phyloP scores from a whole-genome alignment of 2,113 vertebrate species.

The Rissa tridactyla region DNA sequence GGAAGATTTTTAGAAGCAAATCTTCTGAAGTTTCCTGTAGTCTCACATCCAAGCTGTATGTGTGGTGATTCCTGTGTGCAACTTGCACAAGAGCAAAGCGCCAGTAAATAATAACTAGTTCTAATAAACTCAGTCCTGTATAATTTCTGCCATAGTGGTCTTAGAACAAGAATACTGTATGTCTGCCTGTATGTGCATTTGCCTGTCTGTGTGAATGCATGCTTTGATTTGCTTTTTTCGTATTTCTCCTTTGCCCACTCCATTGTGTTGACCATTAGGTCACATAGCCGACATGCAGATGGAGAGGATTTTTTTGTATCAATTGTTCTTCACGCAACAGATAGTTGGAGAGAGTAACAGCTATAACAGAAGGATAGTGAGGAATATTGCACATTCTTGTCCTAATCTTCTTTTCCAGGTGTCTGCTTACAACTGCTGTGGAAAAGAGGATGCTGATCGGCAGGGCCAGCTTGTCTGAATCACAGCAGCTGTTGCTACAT shows the following conservation, averaged over 20 bases:
- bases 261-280: background rate
- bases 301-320: background rate
- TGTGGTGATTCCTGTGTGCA: background rate
- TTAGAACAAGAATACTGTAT: background rate
- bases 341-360: background rate
- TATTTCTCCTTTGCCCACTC: background rate
- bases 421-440: background rate
- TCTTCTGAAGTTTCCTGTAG: background rate
- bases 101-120: background rate
- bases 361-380: background rate
- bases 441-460: background rate
- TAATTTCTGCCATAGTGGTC: background rate
- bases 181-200: background rate
- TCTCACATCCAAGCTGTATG: background rate
- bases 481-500: background rate
- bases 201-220: background rate
- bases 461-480: background rate
- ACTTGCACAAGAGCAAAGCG: background rate
- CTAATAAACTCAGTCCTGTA: background rate
- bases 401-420: background rate
- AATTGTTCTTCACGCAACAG: background rate
- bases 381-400: background rate
- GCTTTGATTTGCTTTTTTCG: background rate
- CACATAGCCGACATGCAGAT: fast-evolving
- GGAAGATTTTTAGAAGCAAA: background rate